These are phyloP conservation scores for Pardalotus punctatus DNA, from an alignment of 2,113 vertebrate species.

Conservation along the genomic window DNA sequence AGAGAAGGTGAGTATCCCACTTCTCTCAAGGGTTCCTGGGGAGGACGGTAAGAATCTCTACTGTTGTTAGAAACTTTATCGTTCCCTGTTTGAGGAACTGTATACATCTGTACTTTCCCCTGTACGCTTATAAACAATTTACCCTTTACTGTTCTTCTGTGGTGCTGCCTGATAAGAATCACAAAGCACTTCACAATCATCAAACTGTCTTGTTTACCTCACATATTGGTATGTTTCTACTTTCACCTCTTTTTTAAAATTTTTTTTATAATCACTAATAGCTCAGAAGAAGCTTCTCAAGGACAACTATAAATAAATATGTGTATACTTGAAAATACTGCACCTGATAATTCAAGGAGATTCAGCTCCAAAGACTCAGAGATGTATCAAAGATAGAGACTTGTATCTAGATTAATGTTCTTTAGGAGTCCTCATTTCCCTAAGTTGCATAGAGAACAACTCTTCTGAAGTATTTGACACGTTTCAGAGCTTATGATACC, in stretches of 20 bases:
- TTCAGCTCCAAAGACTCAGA: background rate
- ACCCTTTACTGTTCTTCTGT: background rate
- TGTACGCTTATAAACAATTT: background rate
- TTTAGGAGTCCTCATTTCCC: background rate
- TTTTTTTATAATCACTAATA: background rate
- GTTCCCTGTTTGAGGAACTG: background rate
- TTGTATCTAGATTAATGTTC: background rate
- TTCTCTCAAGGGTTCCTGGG: background rate
- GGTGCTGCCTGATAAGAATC: background rate
- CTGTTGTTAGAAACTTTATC: background rate
- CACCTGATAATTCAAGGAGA: background rate
- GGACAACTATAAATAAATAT: background rate
- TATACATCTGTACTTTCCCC: background rate
- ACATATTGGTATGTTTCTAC: background rate
- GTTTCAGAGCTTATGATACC: background rate
- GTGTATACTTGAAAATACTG: background rate
- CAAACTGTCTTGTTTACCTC: background rate
- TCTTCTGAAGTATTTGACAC: background rate
- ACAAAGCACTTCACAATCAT: background rate
- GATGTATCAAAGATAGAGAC: background rate
- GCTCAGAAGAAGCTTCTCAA: background rate
- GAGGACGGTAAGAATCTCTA: accelerated
- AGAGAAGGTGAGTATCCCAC: background rate
- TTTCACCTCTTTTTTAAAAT: background rate
- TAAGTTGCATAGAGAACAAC: background rate